phyloP scores from a whole-genome alignment of 1,140 invertebrate species.

The Achroia grisella region DNA sequence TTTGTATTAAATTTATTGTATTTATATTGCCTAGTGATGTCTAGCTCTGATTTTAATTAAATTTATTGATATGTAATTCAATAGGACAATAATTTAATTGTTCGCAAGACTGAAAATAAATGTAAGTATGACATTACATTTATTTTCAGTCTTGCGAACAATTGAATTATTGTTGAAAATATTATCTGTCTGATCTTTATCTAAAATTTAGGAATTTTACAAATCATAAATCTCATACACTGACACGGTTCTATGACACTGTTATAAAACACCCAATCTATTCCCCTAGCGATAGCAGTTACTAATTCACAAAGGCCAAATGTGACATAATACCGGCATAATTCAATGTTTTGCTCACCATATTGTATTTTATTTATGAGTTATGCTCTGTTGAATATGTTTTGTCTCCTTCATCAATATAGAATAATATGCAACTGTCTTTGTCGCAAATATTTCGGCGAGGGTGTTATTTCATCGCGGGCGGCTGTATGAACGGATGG shows the following conservation, averaged over 20 bases:
- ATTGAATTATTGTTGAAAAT: no score
- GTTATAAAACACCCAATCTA: constrained; percentile 43
- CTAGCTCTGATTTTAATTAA: no score
- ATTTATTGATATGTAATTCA: no score
- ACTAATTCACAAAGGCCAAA: constrained; percentile 71
- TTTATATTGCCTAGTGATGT: no score
- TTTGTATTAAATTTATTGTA: no score
- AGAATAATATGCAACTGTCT: constrained; percentile 19
- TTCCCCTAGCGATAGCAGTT: constrained; percentile 50
- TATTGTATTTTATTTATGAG: constrained; percentile 75
- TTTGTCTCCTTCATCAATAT: constrained; percentile 33
- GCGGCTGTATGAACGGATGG: constrained; percentile 56
- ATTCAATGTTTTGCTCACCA: constrained; percentile 75
- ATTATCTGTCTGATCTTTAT: no score
- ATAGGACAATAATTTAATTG: no score
- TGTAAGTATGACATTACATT: no score
- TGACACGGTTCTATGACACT: constrained; percentile 40
- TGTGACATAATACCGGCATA: constrained; percentile 74
- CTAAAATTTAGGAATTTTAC: no score
- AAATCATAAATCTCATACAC: constrained; percentile 37
- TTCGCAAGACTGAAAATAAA: no score
- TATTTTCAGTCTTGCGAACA: no score
- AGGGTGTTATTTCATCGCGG: constrained; percentile 47
- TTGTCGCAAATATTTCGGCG: constrained; percentile 22
- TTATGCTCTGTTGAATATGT: constrained; percentile 54